Base-by-base conservation (phyloP, 2,113 vertebrate genomes). In the Varanus komodoensis region DNA sequence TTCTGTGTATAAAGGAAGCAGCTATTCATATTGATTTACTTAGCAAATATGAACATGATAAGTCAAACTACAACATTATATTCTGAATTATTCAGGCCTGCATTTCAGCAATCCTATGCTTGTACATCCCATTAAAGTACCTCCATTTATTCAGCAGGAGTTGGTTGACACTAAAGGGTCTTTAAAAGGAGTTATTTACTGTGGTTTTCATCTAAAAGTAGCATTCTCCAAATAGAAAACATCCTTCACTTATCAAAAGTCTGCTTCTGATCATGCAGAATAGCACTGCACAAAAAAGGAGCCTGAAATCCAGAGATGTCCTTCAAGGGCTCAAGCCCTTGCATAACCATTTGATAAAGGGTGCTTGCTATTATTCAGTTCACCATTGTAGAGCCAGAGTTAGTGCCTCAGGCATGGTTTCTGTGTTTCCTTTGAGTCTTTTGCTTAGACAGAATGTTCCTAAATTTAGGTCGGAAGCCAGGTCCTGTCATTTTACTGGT, bases 41-140 rank as follows among this genome's bases (percentile, higher is more conserved):
- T 82, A 82, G 81, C 54, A 82, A 82, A 82, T 64, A 82, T 64
- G 57, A 38, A 64, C 32, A 61, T 82, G n/a, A 38, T 82, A 57
- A 82, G 81, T 57, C 57, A 82, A 82, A 82, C 81, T 57, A 82
- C 81, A 80, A 29, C 48, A 64, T 64, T 82, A 64, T 64, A 82
- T 38, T 82, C 81, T 82, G n/a, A 64, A 29, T 82, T 38, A 61
- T 82, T 82, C 81, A 82, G 34, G 32, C 15, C 52, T 17, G 14
- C 50, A 57, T 52, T 52, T 80, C 27, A 80, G 12, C 48, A 80
- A n/a, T 34, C 6, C 81, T 34, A 34, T 61, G 50, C 17, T 81
- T 50, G 50, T 29, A 52, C 50, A 64, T 82, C 17, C 80, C 61
- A 17, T 57, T 82, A 34, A 82, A 38, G 15, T 57, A 25, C 27